phyloP scores from a whole-genome alignment of 1,140 invertebrate genomes.

The Sinella curviseta region DNA sequence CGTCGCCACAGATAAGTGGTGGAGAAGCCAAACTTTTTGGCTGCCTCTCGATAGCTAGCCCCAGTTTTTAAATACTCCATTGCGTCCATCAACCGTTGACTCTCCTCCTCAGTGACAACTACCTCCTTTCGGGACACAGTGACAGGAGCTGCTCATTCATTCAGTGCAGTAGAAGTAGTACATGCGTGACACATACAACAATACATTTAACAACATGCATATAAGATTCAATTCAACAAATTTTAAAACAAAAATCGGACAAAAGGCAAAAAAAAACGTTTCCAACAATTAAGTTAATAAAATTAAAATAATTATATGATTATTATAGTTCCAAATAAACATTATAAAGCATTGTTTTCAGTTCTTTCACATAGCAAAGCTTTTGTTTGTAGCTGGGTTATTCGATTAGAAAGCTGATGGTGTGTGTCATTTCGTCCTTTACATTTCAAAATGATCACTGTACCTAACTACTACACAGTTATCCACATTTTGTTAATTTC shows the following conservation, averaged over 20 bases:
- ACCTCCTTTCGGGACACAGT: conserved; percentile 1
- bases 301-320: too few species aligned
- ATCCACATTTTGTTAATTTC: too few species aligned
- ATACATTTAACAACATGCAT: not conserved
- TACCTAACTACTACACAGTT: too few species aligned
- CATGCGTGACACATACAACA: not conserved
- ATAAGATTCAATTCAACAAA: too few species aligned
- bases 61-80: conserved; percentile 28
- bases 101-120: conserved; percentile 13
- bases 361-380: too few species aligned
- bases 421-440: too few species aligned
- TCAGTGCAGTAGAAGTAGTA: not conserved
- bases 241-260: not conserved
- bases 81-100: not conserved
- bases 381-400: too few species aligned
- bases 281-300: too few species aligned
- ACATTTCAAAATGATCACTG: too few species aligned
- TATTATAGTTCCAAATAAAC: too few species aligned
- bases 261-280: not conserved
- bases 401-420: too few species aligned
- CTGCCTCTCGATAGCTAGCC: conserved; percentile 10
- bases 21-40: conserved; percentile 23
- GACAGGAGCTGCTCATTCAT: not conserved
- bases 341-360: too few species aligned
- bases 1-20: conserved; percentile 22